These are phyloP conservation scores for Atractosteus spatula DNA, from an alignment of 2,113 vertebrate genomes.

Conservation along the genomic window DNA sequence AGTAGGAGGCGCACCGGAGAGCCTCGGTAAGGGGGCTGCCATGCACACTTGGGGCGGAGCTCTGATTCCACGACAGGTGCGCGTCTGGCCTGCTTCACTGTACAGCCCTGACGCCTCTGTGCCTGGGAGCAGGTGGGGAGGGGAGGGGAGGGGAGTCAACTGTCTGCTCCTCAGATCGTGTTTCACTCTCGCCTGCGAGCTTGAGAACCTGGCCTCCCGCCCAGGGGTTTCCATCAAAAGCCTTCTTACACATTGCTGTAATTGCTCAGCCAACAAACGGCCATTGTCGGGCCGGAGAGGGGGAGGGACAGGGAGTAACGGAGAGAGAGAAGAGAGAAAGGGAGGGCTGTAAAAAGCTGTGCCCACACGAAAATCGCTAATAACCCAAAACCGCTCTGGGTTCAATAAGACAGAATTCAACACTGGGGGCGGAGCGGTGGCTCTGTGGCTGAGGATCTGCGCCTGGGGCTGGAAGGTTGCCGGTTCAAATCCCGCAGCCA, in stretches of 20 bases:
- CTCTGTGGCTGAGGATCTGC: no score
- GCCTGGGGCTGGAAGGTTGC: no score
- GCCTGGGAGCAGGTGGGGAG: background rate
- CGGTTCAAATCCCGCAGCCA: no score
- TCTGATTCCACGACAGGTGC: constrained; percentile 2
- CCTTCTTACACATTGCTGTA: constrained; percentile 19
- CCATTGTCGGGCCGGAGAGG: constrained; percentile 1
- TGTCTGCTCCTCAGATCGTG: constrained; percentile 6
- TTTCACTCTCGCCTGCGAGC: constrained; percentile 2
- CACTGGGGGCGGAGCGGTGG: no score
- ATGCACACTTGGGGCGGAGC: background rate
- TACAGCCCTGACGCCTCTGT: background rate
- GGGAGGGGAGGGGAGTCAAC: background rate
- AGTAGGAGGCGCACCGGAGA: no score
- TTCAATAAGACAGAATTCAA: no score
- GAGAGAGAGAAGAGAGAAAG: background rate
- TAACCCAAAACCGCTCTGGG: no score
- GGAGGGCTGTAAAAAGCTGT: background rate
- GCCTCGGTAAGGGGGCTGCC: no score
- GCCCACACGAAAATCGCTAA: no score
- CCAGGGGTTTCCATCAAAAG: constrained; percentile 12
- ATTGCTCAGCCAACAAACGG: constrained; percentile 18
- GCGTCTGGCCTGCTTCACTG: background rate
- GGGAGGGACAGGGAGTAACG: no score
- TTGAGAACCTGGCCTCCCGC: constrained; percentile 8